phyloP scores from a whole-genome alignment of 2,113 vertebrate species.

The Cebus imitator region DNA sequence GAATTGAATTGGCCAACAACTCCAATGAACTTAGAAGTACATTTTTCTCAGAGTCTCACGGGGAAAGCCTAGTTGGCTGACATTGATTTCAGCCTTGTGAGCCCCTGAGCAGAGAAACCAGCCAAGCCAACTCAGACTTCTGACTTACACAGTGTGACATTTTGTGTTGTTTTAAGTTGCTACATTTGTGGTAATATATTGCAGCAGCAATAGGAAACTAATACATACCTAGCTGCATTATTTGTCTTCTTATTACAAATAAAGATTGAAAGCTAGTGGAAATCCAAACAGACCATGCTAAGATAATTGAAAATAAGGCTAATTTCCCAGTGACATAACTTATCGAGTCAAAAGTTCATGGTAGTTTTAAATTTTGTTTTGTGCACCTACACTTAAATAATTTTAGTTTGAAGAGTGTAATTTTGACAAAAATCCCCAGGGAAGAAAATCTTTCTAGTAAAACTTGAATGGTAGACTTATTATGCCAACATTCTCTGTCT shows the following conservation, averaged over 20 bases:
- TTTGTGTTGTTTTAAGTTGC: neutral
- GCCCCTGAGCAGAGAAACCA: neutral
- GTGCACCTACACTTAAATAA: neutral
- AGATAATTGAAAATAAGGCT: neutral
- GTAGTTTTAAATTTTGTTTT: conserved; percentile 33
- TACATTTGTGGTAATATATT: neutral
- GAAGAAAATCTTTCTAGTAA: neutral
- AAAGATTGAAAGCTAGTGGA: conserved; percentile 10
- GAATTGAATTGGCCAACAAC: neutral
- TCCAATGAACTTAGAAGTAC: neutral
- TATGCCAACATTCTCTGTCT: conserved; percentile 34
- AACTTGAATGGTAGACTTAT: neutral
- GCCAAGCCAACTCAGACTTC: neutral
- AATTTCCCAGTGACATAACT: conserved; percentile 15
- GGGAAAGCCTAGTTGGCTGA: neutral
- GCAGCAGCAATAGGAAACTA: conserved; percentile 14
- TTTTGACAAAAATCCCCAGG: conserved; percentile 30
- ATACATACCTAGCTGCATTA: neutral
- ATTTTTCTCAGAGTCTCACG: neutral
- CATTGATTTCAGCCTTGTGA: neutral
- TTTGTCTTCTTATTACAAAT: neutral
- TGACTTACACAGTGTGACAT: neutral
- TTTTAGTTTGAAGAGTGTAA: conserved; percentile 19
- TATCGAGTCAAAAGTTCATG: conserved; percentile 3
- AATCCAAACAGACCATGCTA: conserved; percentile 10